Evolutionary conservation across 2,797 vertebrate genomes (phyloP).

Genomic region (Delichon dasypus): DNA sequence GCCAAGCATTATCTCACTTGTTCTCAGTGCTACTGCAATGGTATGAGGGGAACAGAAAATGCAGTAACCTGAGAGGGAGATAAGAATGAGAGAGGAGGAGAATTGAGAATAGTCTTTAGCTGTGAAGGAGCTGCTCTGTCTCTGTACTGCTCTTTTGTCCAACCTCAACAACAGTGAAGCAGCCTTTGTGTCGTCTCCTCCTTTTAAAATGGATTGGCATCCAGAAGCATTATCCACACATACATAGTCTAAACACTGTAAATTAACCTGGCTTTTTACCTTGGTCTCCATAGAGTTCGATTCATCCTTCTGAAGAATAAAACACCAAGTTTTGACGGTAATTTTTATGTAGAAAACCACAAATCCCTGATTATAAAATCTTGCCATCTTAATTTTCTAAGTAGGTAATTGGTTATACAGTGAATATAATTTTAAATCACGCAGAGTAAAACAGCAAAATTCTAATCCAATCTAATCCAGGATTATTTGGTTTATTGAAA

Average conservation of each 20-base stretch:
- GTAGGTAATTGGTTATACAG: not conserved
- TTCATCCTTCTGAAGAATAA: not conserved
- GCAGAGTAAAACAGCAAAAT: not conserved
- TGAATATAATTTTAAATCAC: not conserved
- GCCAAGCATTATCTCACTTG: conserved; percentile 76
- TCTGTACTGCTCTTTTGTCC: conserved; percentile 15
- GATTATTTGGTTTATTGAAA: not conserved
- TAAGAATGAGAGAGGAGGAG: conserved; percentile 45
- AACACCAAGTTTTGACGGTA: not conserved
- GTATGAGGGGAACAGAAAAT: conserved; percentile 55
- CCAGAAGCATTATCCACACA: not conserved
- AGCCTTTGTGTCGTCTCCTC: conserved; percentile 16
- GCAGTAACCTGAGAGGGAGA: conserved; percentile 59
- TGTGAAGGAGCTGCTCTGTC: conserved; percentile 52
- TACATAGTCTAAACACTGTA: not conserved
- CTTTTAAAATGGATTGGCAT: conserved; percentile 18
- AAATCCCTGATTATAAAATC: not conserved
- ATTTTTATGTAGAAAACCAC: not conserved
- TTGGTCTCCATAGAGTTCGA: not conserved
- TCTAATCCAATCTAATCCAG: not conserved
- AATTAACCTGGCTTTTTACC: not conserved
- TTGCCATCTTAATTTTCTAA: not conserved
- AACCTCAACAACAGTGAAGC: not conserved
- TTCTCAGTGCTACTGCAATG: conserved; percentile 28
- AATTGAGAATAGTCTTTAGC: conserved; percentile 25